These are phyloP conservation scores for Taphrorychus bicolor DNA, from an alignment of 2,888 invertebrate species.

Conservation along the genomic window DNA sequence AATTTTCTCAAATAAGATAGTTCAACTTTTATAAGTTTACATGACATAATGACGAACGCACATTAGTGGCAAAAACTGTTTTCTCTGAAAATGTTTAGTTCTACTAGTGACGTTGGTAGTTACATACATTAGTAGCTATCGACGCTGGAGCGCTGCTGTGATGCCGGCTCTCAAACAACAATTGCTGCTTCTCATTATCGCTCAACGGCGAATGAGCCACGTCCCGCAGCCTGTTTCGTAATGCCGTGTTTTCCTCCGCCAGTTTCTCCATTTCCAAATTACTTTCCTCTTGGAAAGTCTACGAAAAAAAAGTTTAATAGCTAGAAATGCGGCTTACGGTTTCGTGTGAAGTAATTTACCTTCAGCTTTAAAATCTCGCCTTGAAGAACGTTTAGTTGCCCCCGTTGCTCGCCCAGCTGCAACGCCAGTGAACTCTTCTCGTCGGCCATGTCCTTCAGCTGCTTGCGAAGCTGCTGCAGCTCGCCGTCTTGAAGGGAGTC, in stretches of 20 bases:
- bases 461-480: constrained; percentile 70
- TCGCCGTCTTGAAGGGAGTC: constrained; percentile 63
- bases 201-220: constrained; percentile 83
- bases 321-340: background rate
- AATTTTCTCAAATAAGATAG: too few species aligned
- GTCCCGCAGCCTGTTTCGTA: constrained; percentile 77
- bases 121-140: constrained; percentile 65
- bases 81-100: too few species aligned
- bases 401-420: constrained; percentile 70
- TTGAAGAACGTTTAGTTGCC: constrained; percentile 72
- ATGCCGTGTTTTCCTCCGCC: constrained; percentile 77
- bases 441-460: constrained; percentile 69
- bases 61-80: too few species aligned
- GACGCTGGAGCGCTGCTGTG: constrained; percentile 81
- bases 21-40: too few species aligned
- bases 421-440: constrained; percentile 71
- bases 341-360: constrained; percentile 62
- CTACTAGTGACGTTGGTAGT: too few species aligned
- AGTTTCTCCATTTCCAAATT: constrained; percentile 70
- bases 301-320: constrained; percentile 15
- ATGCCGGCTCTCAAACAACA: constrained; percentile 76
- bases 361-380: constrained; percentile 75
- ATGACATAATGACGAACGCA: too few species aligned
- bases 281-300: constrained; percentile 68
- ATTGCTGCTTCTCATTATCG: constrained; percentile 83